A percentile compares a stretch with the other conserved stretches of the same genome.
Conservation (phyloP, 2,113 vertebrate species). For the Zosterops japonicus region DNA sequence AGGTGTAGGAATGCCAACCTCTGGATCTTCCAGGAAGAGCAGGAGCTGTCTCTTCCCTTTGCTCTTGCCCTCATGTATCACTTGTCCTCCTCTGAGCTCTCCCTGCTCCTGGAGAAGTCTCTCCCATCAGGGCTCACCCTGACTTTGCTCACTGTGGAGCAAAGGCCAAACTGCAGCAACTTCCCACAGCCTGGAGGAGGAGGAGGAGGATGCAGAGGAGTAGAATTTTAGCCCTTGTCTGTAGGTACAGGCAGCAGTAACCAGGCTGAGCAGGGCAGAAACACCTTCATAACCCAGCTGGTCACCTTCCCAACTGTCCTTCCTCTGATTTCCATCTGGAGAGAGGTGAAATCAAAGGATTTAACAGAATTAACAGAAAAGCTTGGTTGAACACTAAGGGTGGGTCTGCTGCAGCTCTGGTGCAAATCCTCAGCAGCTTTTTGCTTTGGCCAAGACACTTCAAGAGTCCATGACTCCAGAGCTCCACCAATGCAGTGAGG, state of each 20-base stretch:
- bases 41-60: background rate
- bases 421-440: background rate
- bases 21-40: background rate
- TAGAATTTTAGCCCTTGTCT: background rate
- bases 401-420: background rate
- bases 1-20: background rate
- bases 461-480: rapidly evolving
- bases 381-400: background rate
- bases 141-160: background rate
- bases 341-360: background rate
- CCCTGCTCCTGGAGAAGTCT: background rate
- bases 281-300: background rate
- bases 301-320: background rate
- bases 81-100: background rate
- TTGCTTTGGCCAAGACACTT: background rate
- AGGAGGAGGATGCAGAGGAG: background rate
- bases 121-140: background rate
- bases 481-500: background rate
- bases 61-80: background rate
- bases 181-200: background rate
- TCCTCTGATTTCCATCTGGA: background rate
- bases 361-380: background rate
- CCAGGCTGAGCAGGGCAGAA: background rate
- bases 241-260: background rate
- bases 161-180: background rate